Evolutionary conservation across 2,888 invertebrate genomes (phyloP), one percentile per base, ranked within the genome.

Genomic region (Idaea aversata): DNA sequence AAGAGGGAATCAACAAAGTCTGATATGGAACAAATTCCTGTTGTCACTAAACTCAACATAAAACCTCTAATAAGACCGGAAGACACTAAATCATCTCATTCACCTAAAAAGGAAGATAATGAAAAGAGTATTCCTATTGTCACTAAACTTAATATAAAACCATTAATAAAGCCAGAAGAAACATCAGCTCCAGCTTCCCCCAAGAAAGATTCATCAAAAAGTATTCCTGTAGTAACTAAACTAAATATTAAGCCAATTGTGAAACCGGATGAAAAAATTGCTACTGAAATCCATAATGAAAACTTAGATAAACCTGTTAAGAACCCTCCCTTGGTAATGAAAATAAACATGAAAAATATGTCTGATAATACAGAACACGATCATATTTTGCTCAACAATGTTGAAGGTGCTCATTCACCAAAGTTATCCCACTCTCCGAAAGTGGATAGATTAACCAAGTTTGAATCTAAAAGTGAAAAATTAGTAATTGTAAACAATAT

Each of bases 31-130:
- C 73, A 75, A 72, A 84, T 88, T 70, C 90, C 91, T 69, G 73
- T 86, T 69, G 83, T 93, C n/a, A 89, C 91, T 65, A 93, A 91
- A 79, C 73, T 93, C 63, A 90, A 91, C 73, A 94, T 94, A 64
- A 94, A 93, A 80, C 93, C 94, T 5, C 67, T 74, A 63, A 70
- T 93, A 13, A 93, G 92, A 79, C 38, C 61, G 5, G 71, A 87
- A 63, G 86, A 85, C 63, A 70, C 77, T 38, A 65, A 69, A 64
- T 85, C 81, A 75, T 70, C 78, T 64, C 80, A 80, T 75, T 72
- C 70, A 35, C 65, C 69, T 63, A 47, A 47, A 10, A 47, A 47
- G 10, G 47, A 47, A 47, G 47, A 47, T 47, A 72, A 64, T 78
- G 90, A 88, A 67, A 83, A 85, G 64, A 80, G 72, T 77, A 86